A percentile compares a stretch with the other conserved stretches of the same genome.
These are phyloP conservation scores for Hyposoter didymator DNA, from an alignment of 2,888 invertebrate species.

Conservation along the genomic window DNA sequence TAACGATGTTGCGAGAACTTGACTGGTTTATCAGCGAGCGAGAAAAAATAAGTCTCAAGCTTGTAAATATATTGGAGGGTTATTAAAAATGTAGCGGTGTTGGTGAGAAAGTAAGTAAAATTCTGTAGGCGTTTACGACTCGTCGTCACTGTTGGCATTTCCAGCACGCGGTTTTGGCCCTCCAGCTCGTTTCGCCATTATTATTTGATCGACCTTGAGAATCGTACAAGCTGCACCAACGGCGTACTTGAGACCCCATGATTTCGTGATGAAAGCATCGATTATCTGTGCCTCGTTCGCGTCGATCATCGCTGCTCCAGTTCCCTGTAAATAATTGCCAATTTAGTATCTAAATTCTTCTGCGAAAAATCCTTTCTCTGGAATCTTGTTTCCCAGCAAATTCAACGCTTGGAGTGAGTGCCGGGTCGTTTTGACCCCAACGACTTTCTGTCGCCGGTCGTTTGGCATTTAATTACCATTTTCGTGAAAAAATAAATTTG, in stretches of 20 bases:
- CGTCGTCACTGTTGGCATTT: constrained; percentile 90
- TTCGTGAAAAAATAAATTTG: no score
- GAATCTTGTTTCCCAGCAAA: not conserved
- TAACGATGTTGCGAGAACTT: constrained; percentile 23
- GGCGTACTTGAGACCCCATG: constrained; percentile 98
- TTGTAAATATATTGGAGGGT: constrained; percentile 36
- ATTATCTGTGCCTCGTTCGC: constrained; percentile 91
- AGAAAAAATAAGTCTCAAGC: constrained; percentile 26
- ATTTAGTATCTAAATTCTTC: not conserved
- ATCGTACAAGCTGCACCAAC: constrained; percentile 96
- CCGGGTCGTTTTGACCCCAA: no score
- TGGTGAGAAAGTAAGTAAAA: constrained; percentile 7
- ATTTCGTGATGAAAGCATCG: constrained; percentile 94
- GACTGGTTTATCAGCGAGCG: constrained; percentile 28
- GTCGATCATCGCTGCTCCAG: constrained; percentile 90
- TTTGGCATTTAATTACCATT: no score
- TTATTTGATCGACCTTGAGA: constrained; percentile 97
- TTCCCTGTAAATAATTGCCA: constrained; percentile 83
- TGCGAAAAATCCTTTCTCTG: not conserved
- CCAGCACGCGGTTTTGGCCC: constrained; percentile 93
- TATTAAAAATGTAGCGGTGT: constrained; percentile 39
- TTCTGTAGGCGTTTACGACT: constrained; percentile 79
- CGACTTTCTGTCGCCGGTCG: no score
- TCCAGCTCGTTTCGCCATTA: constrained; percentile 98
- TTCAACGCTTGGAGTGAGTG: no score